Evolutionary conservation across 2,797 vertebrate species (phyloP).

Genomic region (Myiothlypis chrysogaster): DNA sequence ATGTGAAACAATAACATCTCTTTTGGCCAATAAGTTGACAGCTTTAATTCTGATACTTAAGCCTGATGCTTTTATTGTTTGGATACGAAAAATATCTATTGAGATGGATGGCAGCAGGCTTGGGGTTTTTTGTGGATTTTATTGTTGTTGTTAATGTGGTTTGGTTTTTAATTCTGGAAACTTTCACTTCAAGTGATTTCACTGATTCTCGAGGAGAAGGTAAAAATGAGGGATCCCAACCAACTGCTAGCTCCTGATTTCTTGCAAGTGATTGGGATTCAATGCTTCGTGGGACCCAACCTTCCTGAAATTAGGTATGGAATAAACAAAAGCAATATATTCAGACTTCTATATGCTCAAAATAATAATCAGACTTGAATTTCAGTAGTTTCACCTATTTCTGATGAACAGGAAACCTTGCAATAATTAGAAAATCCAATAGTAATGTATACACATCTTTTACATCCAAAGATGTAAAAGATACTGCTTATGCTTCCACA

Average conservation of each 20-base stretch:
- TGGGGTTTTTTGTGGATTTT: neutral
- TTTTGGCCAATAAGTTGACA: slow-evolving; percentile 44
- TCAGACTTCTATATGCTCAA: neutral
- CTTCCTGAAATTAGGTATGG: neutral
- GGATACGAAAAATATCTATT: neutral
- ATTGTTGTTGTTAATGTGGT: neutral
- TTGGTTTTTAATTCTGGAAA: neutral
- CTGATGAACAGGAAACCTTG: neutral
- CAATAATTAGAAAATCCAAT: neutral
- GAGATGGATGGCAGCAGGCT: neutral
- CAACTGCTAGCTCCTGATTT: neutral
- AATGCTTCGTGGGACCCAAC: neutral
- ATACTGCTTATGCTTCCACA: neutral
- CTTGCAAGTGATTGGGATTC: neutral
- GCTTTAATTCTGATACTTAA: slow-evolving; percentile 45
- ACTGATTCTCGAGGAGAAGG: neutral
- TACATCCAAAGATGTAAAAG: neutral
- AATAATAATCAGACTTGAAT: neutral
- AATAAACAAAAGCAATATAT: neutral
- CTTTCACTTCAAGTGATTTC: neutral
- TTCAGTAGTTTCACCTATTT: neutral
- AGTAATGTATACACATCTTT: neutral
- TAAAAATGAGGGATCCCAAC: neutral
- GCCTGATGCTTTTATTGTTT: slow-evolving; percentile 25
- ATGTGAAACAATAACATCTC: slow-evolving; percentile 35